Evolutionary conservation across 2,797 vertebrate genomes (phyloP).

Genomic region (Acomys russatus): DNA sequence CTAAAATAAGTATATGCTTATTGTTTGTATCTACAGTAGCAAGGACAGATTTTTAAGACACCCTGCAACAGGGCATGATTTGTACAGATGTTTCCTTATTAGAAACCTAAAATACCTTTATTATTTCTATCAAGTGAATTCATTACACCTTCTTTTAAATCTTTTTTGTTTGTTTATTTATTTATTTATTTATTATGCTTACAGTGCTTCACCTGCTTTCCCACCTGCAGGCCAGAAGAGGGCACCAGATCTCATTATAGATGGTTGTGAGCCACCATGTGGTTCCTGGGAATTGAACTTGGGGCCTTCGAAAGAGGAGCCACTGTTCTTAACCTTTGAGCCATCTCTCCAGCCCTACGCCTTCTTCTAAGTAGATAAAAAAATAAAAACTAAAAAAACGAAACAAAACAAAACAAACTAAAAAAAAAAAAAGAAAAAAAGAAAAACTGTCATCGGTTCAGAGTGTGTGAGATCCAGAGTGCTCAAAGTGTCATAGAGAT

Average conservation of each 20-base stretch:
- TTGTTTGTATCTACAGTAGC: slow-evolving; percentile 38
- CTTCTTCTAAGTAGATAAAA: slow-evolving; percentile 54
- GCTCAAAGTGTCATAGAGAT: neutral
- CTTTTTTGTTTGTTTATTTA: too few species aligned
- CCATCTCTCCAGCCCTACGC: neutral
- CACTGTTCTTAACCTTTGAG: too few species aligned
- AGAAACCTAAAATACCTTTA: slow-evolving; percentile 37
- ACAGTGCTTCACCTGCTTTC: too few species aligned
- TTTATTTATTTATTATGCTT: too few species aligned
- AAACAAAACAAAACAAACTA: too few species aligned
- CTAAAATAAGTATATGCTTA: slow-evolving; percentile 26
- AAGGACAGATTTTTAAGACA: slow-evolving; percentile 49
- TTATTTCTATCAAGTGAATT: slow-evolving; percentile 56
- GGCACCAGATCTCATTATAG: too few species aligned
- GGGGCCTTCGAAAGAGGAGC: too few species aligned
- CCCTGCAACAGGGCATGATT: slow-evolving; percentile 45
- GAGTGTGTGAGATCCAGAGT: neutral
- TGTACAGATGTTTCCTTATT: slow-evolving; percentile 32
- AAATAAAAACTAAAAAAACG: too few species aligned
- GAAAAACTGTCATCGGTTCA: slow-evolving; percentile 48
- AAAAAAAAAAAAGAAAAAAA: too few species aligned
- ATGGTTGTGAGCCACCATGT: too few species aligned
- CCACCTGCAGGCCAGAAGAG: too few species aligned
- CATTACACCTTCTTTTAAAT: slow-evolving; percentile 52
- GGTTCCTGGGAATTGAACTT: too few species aligned